phyloP scores from a whole-genome alignment of 2,888 invertebrate genomes.

The Thumatha senex region DNA sequence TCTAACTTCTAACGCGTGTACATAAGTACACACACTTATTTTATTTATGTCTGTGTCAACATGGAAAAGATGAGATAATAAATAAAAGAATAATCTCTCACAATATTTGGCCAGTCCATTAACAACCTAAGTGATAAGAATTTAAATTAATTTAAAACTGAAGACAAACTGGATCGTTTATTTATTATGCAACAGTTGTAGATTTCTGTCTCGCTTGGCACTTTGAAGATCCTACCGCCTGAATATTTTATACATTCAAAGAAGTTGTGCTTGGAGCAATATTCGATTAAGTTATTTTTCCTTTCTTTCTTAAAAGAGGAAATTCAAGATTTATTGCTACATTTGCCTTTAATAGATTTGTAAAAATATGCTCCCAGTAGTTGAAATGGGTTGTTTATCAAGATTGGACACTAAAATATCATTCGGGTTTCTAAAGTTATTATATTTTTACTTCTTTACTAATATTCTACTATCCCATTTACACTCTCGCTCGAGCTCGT shows the following conservation, averaged over 20 bases:
- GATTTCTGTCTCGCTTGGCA: conserved; percentile 7
- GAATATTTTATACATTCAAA: conserved; percentile 20
- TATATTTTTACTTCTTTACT: too few relatives aligned
- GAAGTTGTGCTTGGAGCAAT: conserved; percentile 14
- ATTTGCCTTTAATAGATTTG: too few relatives aligned
- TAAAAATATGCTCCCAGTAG: too few relatives aligned
- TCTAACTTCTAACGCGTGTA: too few relatives aligned
- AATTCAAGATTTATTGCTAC: too few relatives aligned
- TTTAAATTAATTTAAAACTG: background rate
- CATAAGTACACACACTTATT: too few relatives aligned
- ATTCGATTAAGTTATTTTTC: background rate
- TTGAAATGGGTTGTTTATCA: background rate
- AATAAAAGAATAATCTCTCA: too few relatives aligned
- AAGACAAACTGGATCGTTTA: background rate
- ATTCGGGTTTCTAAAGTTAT: background rate
- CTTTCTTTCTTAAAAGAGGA: background rate
- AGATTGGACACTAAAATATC: background rate
- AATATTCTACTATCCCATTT: too few relatives aligned
- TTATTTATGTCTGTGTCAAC: too few relatives aligned
- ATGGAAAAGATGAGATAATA: too few relatives aligned
- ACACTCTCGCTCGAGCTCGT: too few relatives aligned
- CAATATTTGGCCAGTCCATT: background rate
- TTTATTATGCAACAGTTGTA: conserved; percentile 11
- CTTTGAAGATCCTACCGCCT: conserved; percentile 13
- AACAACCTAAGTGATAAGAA: background rate